Evolutionary conservation across 2,113 vertebrate genomes (phyloP), one percentile per base, ranked within the genome.

Genomic region (Megalops atlanticus): DNA sequence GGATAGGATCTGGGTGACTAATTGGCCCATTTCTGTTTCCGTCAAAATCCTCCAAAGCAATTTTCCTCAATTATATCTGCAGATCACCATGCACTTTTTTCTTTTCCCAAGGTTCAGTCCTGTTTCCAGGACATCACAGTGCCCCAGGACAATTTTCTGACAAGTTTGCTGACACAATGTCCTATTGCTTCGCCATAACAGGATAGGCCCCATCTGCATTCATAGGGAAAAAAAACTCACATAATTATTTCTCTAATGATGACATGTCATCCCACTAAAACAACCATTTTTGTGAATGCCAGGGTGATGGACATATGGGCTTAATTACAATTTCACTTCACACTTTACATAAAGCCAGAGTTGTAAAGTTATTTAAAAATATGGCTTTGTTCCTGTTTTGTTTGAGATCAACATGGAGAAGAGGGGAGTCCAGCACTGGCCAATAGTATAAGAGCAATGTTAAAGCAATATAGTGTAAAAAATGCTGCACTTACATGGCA

Each of bases 1-100:
- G 84, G 90, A 92, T 90, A 88, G 88, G 90, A 92, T 87, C 80
- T 89, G 88, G 85, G 86, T 91, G 92, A 94, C 35, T 73, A 93
- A 95, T 94, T 95, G 93, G 91, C 88, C 91, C 93, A 92, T 94
- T 94, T 95, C 94, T 92, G 89, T 80, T 91, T 81, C 92, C 92
- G 89, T 92, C 91, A 95, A 92, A 94, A 92, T 89, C 85, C 91
- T 93, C 91, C 93, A 8, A 80, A 93, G 92, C 90, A 94, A 94
- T 94, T 95, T 94, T 90, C 87, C 79, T 91, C 93, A 94, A 94
- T 94, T 95, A 94, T 90, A 93, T 91, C 90, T 89, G 87, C 84
- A 94, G 93, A 93, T 93, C 91, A 92, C 90, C 88, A 84, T 84
- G 89, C 39, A 16, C 71, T 82, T 89, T 91, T 93, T 93, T 87